phyloP scores from a whole-genome alignment of 2,113 vertebrate species.

The Istiophorus platypterus region DNA sequence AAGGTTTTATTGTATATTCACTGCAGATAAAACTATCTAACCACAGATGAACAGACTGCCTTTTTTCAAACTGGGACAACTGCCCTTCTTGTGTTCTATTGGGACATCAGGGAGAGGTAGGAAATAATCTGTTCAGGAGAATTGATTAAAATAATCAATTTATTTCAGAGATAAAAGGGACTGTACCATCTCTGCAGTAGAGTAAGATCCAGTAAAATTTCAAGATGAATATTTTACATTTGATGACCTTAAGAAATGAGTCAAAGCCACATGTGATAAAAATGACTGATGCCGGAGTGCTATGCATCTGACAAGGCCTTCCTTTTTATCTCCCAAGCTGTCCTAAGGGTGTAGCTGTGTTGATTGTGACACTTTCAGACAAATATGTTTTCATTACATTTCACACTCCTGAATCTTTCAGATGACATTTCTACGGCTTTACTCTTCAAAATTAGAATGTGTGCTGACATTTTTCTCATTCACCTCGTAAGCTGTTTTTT shows the following conservation, averaged over 20 bases:
- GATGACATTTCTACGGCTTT: constrained; percentile 74
- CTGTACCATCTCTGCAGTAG: constrained; percentile 17
- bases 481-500: constrained; percentile 54
- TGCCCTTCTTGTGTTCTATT: constrained; percentile 35
- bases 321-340: constrained; percentile 38
- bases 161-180: constrained; percentile 48
- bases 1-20: constrained; percentile 50
- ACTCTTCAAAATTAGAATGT: constrained; percentile 64
- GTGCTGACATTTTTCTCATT: constrained; percentile 72
- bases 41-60: constrained; percentile 25
- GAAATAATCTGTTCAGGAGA: constrained; percentile 34
- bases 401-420: constrained; percentile 65
- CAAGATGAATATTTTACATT: constrained; percentile 60
- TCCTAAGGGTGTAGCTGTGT: constrained; percentile 64
- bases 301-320: constrained; percentile 59
- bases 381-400: constrained; percentile 78
- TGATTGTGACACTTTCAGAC: constrained; percentile 72
- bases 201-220: constrained; percentile 40
- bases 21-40: constrained; percentile 45
- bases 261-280: constrained; percentile 69
- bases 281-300: constrained; percentile 65
- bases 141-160: constrained; percentile 38
- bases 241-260: constrained; percentile 68
- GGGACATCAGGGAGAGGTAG: constrained; percentile 46
- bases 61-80: constrained; percentile 25